phyloP scores from a whole-genome alignment of 2,888 invertebrate species.

The Homarus gammarus region DNA sequence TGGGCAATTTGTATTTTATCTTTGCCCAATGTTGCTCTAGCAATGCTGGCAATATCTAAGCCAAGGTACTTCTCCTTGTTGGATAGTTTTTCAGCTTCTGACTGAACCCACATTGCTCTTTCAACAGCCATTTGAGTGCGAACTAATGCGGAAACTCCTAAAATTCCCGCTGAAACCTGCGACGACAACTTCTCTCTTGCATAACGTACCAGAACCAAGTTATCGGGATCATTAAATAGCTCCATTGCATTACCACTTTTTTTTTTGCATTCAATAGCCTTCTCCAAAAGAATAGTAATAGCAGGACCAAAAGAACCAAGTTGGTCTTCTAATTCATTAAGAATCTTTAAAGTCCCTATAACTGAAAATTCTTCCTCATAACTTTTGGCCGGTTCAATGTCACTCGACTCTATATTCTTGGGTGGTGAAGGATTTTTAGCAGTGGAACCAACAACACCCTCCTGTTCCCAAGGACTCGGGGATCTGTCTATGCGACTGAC shows the following conservation, averaged over 20 bases:
- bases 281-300: constrained; percentile 87
- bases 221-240: constrained; percentile 84
- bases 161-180: constrained; percentile 86
- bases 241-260: constrained; percentile 83
- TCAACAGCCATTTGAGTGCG: constrained; percentile 86
- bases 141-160: constrained; percentile 86
- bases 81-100: constrained; percentile 78
- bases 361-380: constrained; percentile 66
- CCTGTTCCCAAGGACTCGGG: constrained; percentile 80
- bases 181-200: constrained; percentile 92
- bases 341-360: constrained; percentile 82
- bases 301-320: constrained; percentile 91
- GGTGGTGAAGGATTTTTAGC: constrained; percentile 77
- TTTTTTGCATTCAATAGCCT: constrained; percentile 86
- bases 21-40: constrained; percentile 78
- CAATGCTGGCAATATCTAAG: constrained; percentile 78
- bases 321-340: constrained; percentile 90
- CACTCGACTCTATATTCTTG: not conserved
- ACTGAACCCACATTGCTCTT: constrained; percentile 78
- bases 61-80: constrained; percentile 48
- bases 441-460: constrained; percentile 76
- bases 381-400: not conserved
- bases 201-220: constrained; percentile 89
- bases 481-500: constrained; percentile 77
- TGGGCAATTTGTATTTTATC: constrained; percentile 89